Base-by-base conservation (phyloP, 2,888 invertebrate genomes). In the Chouioia cunea region DNA sequence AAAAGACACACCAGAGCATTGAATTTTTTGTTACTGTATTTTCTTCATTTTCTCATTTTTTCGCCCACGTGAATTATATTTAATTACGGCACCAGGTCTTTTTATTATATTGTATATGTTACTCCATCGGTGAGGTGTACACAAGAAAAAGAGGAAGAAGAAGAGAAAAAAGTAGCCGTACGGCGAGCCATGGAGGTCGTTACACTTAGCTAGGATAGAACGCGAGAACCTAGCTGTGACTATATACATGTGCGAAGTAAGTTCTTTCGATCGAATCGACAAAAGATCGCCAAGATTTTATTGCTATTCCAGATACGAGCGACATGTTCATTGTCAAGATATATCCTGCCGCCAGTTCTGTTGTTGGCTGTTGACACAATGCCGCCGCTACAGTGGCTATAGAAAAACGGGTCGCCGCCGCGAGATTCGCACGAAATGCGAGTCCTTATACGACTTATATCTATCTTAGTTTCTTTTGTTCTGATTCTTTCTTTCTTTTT, bases 361-460 rank as follows among this genome's bases (percentile, higher is more conserved):
- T 63, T 67, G 52, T 59, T n/a, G 15, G 66, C 3, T 12, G 54
- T 23, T 16, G 48, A 65, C 18, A 20, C 1, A 46, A 54, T 36
- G 16, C 18, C 15, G 60, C 48, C 48, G 12, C 16, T 12, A 27
- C 3, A 8, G 43, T 1, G 15, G 36, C 20, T 50, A 20, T 44
- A 18, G 14, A 27, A 20, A 44, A 54, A 27, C 63, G 63, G 12
- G 36, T 18, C 10, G 52, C n/a, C 10, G 27, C 14, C 22, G 18
- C 23, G 52, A 6, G 65, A 66, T 70, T 70, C 70, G 50, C 65
- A 65, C 70, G 70, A 65, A 65, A 60, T 47, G 50, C 65, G 56
- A 65, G 44, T 70, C 65, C 70, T 70, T 65, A 60, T 70, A 65
- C 56, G 70, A 65, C 65, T n/a, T n/a, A n/a, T n/a, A n/a, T n/a